Evolutionary conservation across 2,888 invertebrate genomes (phyloP), one percentile per base, ranked within the genome.

Genomic region (Dorcus hopei): DNA sequence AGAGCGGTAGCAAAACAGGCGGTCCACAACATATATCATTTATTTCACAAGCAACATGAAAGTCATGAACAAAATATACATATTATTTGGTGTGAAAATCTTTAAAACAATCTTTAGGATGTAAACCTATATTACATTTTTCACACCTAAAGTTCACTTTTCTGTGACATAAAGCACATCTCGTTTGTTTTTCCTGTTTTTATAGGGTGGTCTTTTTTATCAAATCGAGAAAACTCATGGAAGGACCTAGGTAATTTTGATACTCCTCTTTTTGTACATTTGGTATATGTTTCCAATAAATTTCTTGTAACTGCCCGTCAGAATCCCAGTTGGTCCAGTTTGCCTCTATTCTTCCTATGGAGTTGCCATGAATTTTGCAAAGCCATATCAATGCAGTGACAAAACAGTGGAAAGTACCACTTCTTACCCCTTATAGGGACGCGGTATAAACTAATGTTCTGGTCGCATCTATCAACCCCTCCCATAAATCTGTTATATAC

Each of bases 321-420:
- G 54, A 69, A 70, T 11, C 52, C 38, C 47, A 70, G 41, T 48
- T 70, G 69, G 47, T 70, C 65, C 42, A 66, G 49, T 57, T 61
- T 64, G 23, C 65, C 68, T 43, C 62, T 65, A 56, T 57, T 39
- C 16, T 52, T 41, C 48, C 63, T 59, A 50, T 68, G 60, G 19
- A 68, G 39, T 43, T 63, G 64, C 67, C 68, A 66, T 9, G 65
- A 54, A 53, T 70, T 72, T 43, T 68, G 70, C 52, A 55, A 59
- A 23, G 63, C 64, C 61, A 63, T 61, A 58, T 69, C 66, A 38
- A 70, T 33, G 41, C 42, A 56, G 40, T 69, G 62, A 39, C 57
- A 48, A 42, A 70, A 52, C 16, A 70, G 51, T 26, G 65, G 63
- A 52, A 70, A 68, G 60, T 71, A 70, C 65, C 67, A 68, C 39